Conservation (phyloP, 2,888 invertebrate species). For the Serrognathus titanus region DNA sequence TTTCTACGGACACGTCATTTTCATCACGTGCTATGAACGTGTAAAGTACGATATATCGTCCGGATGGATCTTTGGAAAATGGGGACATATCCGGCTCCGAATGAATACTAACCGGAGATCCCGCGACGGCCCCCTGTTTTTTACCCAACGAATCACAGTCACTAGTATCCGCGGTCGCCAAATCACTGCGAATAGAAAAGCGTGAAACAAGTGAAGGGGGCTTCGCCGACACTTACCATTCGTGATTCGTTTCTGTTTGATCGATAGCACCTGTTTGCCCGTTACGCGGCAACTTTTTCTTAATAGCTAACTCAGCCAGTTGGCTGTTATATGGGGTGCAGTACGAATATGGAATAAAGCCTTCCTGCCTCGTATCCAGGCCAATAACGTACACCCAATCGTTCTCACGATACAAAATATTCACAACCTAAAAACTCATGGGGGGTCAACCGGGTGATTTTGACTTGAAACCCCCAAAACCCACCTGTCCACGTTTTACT, state of each 20-base stretch:
- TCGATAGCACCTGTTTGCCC: conserved; percentile 54
- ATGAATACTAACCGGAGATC: conserved; percentile 52
- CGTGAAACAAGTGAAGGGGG: no score
- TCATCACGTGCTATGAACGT: conserved; percentile 91
- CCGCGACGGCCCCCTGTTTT: conserved; percentile 50
- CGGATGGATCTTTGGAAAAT: conserved; percentile 79
- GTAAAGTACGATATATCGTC: conserved; percentile 87
- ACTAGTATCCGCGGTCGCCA: conserved; percentile 53
- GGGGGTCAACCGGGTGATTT: not conserved
- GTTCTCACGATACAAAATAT: conserved; percentile 90
- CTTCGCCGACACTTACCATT: conserved; percentile 46
- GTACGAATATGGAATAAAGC: conserved; percentile 92
- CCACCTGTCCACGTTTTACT: conserved; percentile 77
- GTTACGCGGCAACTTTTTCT: conserved; percentile 83
- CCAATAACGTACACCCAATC: conserved; percentile 97
- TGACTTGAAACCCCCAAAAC: not conserved
- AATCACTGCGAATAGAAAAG: conserved; percentile 32
- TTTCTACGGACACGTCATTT: conserved; percentile 89
- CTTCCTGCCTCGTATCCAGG: conserved; percentile 84
- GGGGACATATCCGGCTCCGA: conserved; percentile 63
- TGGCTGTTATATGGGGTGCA: conserved; percentile 82
- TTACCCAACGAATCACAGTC: conserved; percentile 62
- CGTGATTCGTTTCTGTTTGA: conserved; percentile 57
- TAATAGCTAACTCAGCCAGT: conserved; percentile 74
- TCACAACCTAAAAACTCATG: conserved; percentile 65